These are phyloP conservation scores for Sesia apiformis DNA, from an alignment of 2,888 invertebrate genomes.

Conservation along the genomic window DNA sequence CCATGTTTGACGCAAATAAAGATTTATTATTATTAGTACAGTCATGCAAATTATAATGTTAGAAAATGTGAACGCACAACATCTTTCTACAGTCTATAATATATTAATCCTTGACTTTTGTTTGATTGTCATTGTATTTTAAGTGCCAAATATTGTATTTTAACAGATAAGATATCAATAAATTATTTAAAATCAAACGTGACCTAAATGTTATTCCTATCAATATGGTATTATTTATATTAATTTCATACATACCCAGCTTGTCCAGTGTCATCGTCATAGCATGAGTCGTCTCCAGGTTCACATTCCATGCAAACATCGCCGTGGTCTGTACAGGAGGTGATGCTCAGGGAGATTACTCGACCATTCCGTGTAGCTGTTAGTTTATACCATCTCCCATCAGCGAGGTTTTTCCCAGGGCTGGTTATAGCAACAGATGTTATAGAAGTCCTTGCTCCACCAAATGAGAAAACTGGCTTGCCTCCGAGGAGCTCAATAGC, in stretches of 20 bases:
- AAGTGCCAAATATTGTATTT: no score
- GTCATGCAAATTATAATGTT: no score
- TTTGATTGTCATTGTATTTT: no score
- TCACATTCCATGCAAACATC: constrained; percentile 90
- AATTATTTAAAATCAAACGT: neutral
- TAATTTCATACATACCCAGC: constrained; percentile 80
- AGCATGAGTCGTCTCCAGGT: constrained; percentile 87
- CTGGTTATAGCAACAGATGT: constrained; percentile 83
- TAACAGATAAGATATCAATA: neutral
- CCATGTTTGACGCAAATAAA: no score
- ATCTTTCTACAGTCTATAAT: no score
- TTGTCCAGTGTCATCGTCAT: constrained; percentile 89
- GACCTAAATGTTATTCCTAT: neutral
- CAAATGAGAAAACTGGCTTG: constrained; percentile 90
- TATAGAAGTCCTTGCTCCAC: constrained; percentile 90
- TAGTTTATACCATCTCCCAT: constrained; percentile 94
- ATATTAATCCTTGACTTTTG: no score
- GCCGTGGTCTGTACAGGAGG: constrained; percentile 88
- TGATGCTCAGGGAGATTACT: constrained; percentile 88
- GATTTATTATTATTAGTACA: no score
- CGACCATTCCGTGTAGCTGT: constrained; percentile 93
- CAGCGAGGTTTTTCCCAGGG: constrained; percentile 79
- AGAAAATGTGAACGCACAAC: no score
- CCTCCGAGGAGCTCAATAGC: constrained; percentile 92
- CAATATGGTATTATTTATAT: neutral